Evolutionary conservation across 1,140 invertebrate species (phyloP).

Genomic region (Cryptotermes secundus): DNA sequence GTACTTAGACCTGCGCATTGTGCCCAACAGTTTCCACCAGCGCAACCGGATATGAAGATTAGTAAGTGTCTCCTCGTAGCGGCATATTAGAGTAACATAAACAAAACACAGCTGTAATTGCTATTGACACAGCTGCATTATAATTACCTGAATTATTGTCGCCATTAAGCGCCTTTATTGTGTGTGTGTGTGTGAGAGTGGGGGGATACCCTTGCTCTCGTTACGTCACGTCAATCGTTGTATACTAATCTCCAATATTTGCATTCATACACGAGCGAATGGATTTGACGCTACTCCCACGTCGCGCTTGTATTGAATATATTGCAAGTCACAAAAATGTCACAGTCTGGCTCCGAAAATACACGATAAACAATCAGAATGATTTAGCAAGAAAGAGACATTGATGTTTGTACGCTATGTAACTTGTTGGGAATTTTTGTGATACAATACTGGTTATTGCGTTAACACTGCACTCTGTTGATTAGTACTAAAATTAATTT

Average conservation of each 20-base stretch:
- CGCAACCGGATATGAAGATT: neutral
- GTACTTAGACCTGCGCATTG: too few species aligned
- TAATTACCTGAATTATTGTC: neutral
- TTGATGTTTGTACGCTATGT: too few species aligned
- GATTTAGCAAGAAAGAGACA: too few species aligned
- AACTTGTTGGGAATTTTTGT: too few species aligned
- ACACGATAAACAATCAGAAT: too few species aligned
- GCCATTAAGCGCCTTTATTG: neutral
- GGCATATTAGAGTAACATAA: neutral
- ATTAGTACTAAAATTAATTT: too few species aligned
- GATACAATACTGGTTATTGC: too few species aligned
- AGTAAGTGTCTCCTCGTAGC: neutral
- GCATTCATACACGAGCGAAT: neutral
- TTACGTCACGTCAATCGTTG: neutral
- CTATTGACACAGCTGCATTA: conserved; percentile 10
- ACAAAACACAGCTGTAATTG: neutral
- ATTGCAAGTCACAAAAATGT: too few species aligned
- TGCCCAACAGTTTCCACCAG: neutral
- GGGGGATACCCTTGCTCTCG: neutral
- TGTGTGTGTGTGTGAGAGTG: neutral
- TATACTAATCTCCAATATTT: neutral
- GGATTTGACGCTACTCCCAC: neutral
- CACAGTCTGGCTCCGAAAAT: too few species aligned
- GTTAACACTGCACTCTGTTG: too few species aligned
- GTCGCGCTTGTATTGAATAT: too few species aligned